These are phyloP conservation scores for Fukomys damarensis DNA, from an alignment of 2,113 vertebrate genomes.

Conservation along the genomic window DNA sequence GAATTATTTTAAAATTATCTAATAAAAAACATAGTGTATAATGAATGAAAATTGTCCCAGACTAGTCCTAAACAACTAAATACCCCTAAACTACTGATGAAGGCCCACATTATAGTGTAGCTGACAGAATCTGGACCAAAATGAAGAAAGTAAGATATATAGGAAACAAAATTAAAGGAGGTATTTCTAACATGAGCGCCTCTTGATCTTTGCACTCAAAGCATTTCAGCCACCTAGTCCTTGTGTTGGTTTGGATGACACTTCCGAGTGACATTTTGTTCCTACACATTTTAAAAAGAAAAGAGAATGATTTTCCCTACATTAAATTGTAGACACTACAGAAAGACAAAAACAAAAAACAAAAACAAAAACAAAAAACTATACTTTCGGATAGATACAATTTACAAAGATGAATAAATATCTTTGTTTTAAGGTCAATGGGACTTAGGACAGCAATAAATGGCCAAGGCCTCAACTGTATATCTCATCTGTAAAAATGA, in stretches of 20 bases:
- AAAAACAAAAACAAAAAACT: too few relatives aligned
- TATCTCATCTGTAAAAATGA: constrained; percentile 74
- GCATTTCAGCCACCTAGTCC: neutral
- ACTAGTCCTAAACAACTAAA: constrained; percentile 34
- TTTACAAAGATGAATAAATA: constrained; percentile 55
- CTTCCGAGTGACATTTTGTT: neutral
- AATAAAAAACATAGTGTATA: neutral
- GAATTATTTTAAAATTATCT: constrained; percentile 41
- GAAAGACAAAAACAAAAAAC: constrained; percentile 75
- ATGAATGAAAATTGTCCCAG: constrained; percentile 5
- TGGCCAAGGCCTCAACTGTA: constrained; percentile 44
- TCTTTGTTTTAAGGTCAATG: constrained; percentile 75
- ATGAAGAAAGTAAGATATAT: neutral
- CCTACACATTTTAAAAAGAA: constrained; percentile 27
- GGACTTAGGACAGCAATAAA: constrained; percentile 74
- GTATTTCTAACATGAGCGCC: neutral
- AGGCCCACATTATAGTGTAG: neutral
- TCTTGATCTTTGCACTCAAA: too few relatives aligned
- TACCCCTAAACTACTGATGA: neutral
- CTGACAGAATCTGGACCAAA: neutral
- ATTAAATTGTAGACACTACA: constrained; percentile 69
- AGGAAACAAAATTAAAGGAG: neutral
- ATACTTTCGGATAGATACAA: constrained; percentile 75
- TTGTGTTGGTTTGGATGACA: neutral
- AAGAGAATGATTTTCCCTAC: constrained; percentile 66